phyloP scores from a whole-genome alignment of 2,797 vertebrate species.

The Dendrocincla fuliginosa region DNA sequence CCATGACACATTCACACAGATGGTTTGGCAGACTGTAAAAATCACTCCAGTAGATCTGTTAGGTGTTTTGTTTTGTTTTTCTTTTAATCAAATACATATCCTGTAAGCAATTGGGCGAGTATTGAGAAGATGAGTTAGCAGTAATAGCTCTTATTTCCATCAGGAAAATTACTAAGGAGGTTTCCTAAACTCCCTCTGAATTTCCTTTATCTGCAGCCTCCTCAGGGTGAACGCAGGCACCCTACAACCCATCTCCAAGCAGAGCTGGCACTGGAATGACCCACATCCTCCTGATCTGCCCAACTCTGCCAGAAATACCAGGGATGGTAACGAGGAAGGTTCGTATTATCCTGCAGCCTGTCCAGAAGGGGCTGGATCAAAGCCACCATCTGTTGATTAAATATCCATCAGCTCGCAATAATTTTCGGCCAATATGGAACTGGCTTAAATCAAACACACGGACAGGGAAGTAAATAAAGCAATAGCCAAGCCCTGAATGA shows the following conservation, averaged over 20 bases:
- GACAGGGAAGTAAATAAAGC: constrained; percentile 24
- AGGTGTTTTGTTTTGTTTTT: not conserved
- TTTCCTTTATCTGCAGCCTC: not conserved
- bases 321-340: not conserved
- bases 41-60: not conserved
- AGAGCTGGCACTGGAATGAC: not conserved
- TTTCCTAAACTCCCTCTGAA: not conserved
- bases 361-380: constrained; percentile 39
- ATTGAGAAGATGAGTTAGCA: not conserved
- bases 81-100: not conserved
- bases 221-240: not conserved
- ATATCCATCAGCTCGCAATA: not conserved
- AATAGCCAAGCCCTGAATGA: not conserved
- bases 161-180: not conserved
- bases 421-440: constrained; percentile 8
- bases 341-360: not conserved
- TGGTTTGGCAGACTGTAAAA: constrained; percentile 29
- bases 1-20: not conserved
- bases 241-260: not conserved
- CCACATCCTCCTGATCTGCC: not conserved
- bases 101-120: not conserved
- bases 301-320: not conserved
- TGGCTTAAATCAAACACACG: not conserved
- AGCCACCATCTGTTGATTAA: constrained; percentile 31
- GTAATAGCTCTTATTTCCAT: not conserved